Conservation (phyloP, 1,140 invertebrate genomes). For the Ceratoteleas bidentatus region DNA sequence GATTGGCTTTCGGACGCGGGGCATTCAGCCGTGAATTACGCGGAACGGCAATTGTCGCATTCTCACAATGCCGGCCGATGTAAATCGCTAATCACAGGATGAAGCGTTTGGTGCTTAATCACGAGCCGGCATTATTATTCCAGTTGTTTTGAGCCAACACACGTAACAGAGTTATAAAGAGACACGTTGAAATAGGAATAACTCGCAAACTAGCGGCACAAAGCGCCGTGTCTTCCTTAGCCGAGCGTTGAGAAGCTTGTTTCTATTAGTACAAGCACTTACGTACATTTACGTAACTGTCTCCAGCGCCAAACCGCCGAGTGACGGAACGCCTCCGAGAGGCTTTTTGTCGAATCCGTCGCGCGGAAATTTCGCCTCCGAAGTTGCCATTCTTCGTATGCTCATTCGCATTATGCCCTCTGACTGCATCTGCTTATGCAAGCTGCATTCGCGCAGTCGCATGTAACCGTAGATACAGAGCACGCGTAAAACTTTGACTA, state of each 20-base stretch:
- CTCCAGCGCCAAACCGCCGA: constrained; percentile 48
- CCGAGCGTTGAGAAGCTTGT: constrained; percentile 50
- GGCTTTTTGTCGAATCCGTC: constrained; percentile 63
- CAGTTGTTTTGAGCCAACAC: constrained; percentile 40
- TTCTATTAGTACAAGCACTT: constrained; percentile 66
- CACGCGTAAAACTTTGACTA: constrained; percentile 72
- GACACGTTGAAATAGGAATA: constrained; percentile 52
- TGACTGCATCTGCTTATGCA: constrained; percentile 25
- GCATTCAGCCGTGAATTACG: constrained; percentile 9
- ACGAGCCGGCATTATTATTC: constrained; percentile 50
- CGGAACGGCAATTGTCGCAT: constrained; percentile 31
- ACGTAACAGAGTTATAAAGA: constrained; percentile 54
- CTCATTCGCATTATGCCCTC: constrained; percentile 36
- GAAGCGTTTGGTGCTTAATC: constrained; percentile 40
- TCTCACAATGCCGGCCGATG: constrained; percentile 22
- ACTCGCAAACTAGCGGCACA: constrained; percentile 55
- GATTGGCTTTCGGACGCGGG: not conserved
- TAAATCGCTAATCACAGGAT: constrained; percentile 51
- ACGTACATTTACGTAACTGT: constrained; percentile 65
- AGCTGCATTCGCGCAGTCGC: constrained; percentile 25
- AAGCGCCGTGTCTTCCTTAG: constrained; percentile 57
- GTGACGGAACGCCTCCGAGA: constrained; percentile 34
- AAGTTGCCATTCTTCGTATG: constrained; percentile 37
- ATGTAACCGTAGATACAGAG: constrained; percentile 43
- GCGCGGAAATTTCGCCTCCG: constrained; percentile 42